A percentile compares a stretch with the other conserved stretches of the same genome.
Evolutionary conservation across 2,797 vertebrate genomes (phyloP).

Genomic region (Sebastes kiyomatsui): DNA sequence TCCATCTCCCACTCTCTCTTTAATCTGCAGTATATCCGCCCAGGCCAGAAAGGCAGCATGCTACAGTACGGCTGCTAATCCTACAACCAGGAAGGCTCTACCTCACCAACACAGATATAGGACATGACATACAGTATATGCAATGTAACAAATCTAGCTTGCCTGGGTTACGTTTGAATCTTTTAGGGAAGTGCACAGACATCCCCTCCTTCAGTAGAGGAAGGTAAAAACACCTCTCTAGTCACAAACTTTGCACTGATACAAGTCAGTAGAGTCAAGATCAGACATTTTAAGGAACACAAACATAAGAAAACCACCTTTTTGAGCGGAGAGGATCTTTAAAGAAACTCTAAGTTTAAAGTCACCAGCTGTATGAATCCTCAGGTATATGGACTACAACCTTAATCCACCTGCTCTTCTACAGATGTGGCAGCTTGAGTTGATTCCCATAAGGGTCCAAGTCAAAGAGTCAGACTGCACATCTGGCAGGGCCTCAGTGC

Average conservation of each 20-base stretch:
- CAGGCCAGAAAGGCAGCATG: background rate
- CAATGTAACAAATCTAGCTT: too few species aligned
- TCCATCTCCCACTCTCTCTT: background rate
- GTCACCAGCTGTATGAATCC: background rate
- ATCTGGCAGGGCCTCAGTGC: constrained; percentile 8
- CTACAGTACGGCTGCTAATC: background rate
- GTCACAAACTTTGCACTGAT: accelerated
- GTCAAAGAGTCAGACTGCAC: constrained; percentile 22
- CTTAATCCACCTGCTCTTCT: background rate
- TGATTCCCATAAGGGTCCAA: background rate
- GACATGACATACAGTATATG: background rate
- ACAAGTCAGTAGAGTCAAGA: background rate
- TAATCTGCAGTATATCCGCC: background rate
- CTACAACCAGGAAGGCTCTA: background rate
- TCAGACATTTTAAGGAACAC: background rate
- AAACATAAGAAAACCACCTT: background rate
- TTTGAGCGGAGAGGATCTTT: background rate
- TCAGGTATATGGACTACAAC: background rate
- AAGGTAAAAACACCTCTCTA: background rate
- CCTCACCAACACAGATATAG: background rate
- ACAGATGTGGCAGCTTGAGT: background rate
- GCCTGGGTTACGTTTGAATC: background rate
- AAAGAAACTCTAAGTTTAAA: background rate
- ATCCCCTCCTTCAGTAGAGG: background rate
- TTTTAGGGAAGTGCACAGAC: background rate